Base-by-base conservation (phyloP, 1,140 invertebrate species). In the Stegodyphus dumicola region DNA sequence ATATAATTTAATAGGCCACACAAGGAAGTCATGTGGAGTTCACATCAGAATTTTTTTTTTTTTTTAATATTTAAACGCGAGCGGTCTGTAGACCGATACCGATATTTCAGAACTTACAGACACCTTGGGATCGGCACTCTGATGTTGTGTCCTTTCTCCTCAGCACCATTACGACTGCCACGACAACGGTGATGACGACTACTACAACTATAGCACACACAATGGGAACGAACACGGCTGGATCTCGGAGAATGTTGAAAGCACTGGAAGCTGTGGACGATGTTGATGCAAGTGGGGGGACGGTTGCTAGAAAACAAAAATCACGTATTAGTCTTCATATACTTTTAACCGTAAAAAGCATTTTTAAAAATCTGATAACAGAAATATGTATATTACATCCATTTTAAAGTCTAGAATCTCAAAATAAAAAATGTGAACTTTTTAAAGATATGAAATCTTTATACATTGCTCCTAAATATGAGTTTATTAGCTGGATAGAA, bases 171-270 rank as follows among this genome's bases (percentile, higher is more conserved):
- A 89, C 87, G 18, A 88, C 87, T 51, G 83, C 75, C 0, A 88
- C 79, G 7, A 88, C 88, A 15, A 80, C 78, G 10, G 80, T 85
- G 17, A 89, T 87, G 3, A 89, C 85, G 0, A 89, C 17, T 0
- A 89, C 74, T 11, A 89, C 88, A 5, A 89, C 64, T 48, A 89
- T 86, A 18, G 88, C 88, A 77, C 88, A 88, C 4, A 88, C 81
- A 9, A 88, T 88, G 6, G 88, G 88, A 15, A 89, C 87, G 56
- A 88, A 77, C n/a, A 89, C 86, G 11, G 88, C 71, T 2, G 87
- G 87, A 60, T 87, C 87, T 7, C 70, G 33, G 5, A 87, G 15
- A 7, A 84, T 69, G 7, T 67, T 67, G n/a, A 87, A 54, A 9
- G 79, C 67, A n/a, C 66, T 69, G 48, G 64, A 76, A 0, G 79